phyloP scores from a whole-genome alignment of 2,797 vertebrate genomes.

The Cyprinella venusta region DNA sequence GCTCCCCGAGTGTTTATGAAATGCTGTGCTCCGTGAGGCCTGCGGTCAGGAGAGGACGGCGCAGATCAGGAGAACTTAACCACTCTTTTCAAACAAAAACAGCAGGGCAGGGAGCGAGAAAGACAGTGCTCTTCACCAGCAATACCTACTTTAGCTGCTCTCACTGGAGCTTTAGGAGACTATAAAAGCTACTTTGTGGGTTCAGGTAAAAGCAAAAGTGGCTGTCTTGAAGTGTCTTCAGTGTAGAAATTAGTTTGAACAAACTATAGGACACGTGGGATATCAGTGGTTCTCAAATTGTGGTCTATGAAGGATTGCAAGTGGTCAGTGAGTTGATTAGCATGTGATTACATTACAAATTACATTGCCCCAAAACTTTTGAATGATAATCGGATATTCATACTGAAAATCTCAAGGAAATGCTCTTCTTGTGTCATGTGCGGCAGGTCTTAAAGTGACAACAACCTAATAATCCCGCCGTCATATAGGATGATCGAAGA shows the following conservation, averaged over 20 bases:
- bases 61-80: conserved; percentile 54
- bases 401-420: background rate
- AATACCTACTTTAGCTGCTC: conserved; percentile 18
- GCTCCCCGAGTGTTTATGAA: conserved; percentile 79
- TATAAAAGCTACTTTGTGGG: conserved; percentile 5
- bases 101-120: conserved; percentile 30
- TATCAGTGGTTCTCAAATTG: background rate
- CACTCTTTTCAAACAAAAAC: conserved; percentile 50
- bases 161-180: background rate
- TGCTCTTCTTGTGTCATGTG: no score
- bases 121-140: conserved; percentile 15
- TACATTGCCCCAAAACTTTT: no score
- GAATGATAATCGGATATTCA: background rate
- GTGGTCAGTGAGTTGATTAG: background rate
- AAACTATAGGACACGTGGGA: background rate
- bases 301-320: background rate
- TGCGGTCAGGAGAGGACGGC: conserved; percentile 52
- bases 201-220: background rate
- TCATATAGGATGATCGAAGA: no score
- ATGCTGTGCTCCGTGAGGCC: conserved; percentile 56
- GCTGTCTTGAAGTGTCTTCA: background rate
- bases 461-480: no score
- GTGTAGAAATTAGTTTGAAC: background rate
- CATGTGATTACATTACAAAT: background rate
- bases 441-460: no score